A percentile compares a stretch with the other conserved stretches of the same genome.
These are phyloP conservation scores for Acanthosepion pharaonis DNA, from an alignment of 2,888 invertebrate genomes.

Conservation along the genomic window DNA sequence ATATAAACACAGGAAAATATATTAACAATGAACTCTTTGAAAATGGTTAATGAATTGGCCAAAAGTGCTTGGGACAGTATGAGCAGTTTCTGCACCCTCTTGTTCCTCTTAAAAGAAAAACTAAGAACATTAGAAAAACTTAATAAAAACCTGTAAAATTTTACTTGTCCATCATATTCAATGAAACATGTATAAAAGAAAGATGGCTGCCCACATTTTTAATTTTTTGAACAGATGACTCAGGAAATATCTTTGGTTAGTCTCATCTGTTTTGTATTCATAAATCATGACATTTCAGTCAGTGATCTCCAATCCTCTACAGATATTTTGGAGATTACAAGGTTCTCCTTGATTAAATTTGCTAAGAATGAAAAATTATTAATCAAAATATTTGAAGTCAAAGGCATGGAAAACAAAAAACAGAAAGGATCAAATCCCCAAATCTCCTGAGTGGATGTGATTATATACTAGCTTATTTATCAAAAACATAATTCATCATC, in stretches of 20 bases:
- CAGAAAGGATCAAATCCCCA: not conserved
- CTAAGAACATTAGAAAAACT: no score
- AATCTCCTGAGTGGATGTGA: not conserved
- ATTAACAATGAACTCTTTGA: no score
- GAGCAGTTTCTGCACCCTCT: no score
- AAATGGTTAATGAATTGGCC: no score
- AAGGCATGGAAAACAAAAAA: not conserved
- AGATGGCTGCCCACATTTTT: not conserved
- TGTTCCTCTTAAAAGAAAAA: no score
- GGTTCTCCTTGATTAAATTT: not conserved
- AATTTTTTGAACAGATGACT: not conserved
- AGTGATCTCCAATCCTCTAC: not conserved
- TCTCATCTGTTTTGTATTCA: not conserved
- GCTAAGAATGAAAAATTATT: not conserved
- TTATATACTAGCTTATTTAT: not conserved
- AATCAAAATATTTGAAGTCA: not conserved
- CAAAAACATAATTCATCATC: no score
- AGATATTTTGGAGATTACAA: not conserved
- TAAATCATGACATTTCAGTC: not conserved
- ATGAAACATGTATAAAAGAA: no score
- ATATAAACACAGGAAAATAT: no score
- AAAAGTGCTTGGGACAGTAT: no score
- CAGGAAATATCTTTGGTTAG: not conserved
- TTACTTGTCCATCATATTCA: no score
- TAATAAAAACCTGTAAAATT: no score